These are phyloP conservation scores for Harpagifer antarcticus DNA, from an alignment of 2,797 vertebrate species.

Conservation along the genomic window DNA sequence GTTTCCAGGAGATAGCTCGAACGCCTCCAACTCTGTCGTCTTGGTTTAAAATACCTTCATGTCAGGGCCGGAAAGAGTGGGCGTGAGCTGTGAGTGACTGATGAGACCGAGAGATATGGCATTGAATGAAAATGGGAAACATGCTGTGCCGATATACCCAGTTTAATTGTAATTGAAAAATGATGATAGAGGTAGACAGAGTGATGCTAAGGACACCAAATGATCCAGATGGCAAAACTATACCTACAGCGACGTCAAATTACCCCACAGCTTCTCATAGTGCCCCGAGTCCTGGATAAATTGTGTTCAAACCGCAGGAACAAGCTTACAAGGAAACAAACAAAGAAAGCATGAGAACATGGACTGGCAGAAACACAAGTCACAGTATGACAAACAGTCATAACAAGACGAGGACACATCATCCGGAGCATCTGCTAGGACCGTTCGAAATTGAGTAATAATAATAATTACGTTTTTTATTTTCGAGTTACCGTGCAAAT, in stretches of 20 bases:
- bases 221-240: slow-evolving; percentile 37
- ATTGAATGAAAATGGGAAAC: slow-evolving; percentile 7
- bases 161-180: slow-evolving; percentile 42
- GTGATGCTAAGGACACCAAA: slow-evolving; percentile 7
- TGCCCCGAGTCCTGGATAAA: slow-evolving; percentile 11
- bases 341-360: slow-evolving; percentile 31
- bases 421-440: slow-evolving; percentile 36
- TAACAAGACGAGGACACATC: slow-evolving; percentile 21
- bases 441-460: slow-evolving; percentile 23
- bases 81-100: no score
- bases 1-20: neutral
- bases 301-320: slow-evolving; percentile 20
- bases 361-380: slow-evolving; percentile 23
- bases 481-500: neutral
- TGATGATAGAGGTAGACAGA: slow-evolving; percentile 13
- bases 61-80: neutral
- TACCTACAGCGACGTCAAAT: slow-evolving; percentile 17
- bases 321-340: slow-evolving; percentile 17
- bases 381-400: slow-evolving; percentile 20
- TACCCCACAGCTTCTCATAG: slow-evolving; percentile 1
- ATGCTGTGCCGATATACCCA: slow-evolving; percentile 8
- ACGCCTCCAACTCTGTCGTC: neutral
- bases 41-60: neutral
- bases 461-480: no score
- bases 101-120: neutral